Conservation (phyloP, 2,797 vertebrate species). For the Schizothorax lantsangensis region DNA sequence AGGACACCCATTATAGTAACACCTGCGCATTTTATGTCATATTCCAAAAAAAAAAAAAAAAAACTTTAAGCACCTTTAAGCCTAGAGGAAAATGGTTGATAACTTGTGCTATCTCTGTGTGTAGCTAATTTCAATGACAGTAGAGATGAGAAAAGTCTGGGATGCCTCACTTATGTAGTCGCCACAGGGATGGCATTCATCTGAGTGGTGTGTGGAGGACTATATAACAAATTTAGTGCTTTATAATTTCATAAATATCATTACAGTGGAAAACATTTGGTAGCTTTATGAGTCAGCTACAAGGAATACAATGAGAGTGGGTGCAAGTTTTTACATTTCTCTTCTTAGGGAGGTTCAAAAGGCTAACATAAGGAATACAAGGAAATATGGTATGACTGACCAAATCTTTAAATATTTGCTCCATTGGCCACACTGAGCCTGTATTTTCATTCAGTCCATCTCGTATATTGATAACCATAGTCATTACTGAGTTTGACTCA, state of each 20-base stretch:
- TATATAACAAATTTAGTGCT: constrained; percentile 73
- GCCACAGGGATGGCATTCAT: constrained; percentile 70
- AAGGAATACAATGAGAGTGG: constrained; percentile 50
- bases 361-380: constrained; percentile 21
- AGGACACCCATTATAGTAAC: neutral
- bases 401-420: constrained; percentile 22
- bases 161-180: constrained; percentile 54
- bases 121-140: constrained; percentile 32
- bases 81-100: constrained; percentile 50
- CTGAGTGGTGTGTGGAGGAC: constrained; percentile 67
- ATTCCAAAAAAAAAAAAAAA: neutral
- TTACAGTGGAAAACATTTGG: constrained; percentile 72
- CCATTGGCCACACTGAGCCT: neutral
- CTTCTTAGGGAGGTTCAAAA: constrained; percentile 24
- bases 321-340: constrained; percentile 35
- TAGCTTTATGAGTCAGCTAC: constrained; percentile 60
- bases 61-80: constrained; percentile 17
- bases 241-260: constrained; percentile 74
- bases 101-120: constrained; percentile 31
- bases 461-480: neutral
- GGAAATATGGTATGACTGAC: neutral
- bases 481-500: constrained; percentile 69
- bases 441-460: neutral
- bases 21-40: neutral
- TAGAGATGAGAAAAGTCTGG: constrained; percentile 64